These are phyloP conservation scores for Anadara kagoshimensis DNA, from an alignment of 1,140 invertebrate species.

Conservation along the genomic window DNA sequence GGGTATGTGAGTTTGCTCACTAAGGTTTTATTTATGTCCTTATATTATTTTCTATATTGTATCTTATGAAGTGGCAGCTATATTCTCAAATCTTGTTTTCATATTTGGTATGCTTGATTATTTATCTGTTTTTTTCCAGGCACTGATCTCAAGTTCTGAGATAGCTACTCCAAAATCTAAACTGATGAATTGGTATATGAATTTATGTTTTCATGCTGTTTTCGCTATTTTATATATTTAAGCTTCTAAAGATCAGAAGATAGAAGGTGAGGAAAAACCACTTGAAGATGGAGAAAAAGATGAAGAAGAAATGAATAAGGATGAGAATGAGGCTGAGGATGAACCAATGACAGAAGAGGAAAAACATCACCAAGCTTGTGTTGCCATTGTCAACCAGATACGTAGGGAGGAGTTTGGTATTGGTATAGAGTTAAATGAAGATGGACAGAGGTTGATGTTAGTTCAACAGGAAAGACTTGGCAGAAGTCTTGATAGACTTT, in stretches of 20 bases:
- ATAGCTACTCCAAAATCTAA: no score
- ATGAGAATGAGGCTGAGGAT: constrained; percentile 21
- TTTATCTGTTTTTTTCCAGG: no score
- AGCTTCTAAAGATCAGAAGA: constrained; percentile 2
- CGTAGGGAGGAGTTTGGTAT: constrained; percentile 67
- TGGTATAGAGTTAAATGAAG: constrained; percentile 65
- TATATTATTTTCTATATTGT: no score
- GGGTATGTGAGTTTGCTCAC: no score
- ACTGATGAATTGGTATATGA: no score
- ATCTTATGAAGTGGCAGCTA: no score
- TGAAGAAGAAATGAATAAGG: constrained; percentile 5
- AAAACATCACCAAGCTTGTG: constrained; percentile 41
- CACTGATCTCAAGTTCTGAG: no score
- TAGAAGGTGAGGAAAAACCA: neutral
- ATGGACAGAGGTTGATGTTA: constrained; percentile 64
- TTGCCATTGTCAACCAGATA: constrained; percentile 56
- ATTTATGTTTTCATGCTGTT: no score
- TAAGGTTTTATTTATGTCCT: no score
- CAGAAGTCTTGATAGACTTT: constrained; percentile 69
- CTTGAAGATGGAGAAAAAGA: constrained; percentile 1
- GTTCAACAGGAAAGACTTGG: constrained; percentile 67
- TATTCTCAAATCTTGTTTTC: no score
- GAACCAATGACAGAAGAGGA: constrained; percentile 31
- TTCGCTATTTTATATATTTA: neutral
- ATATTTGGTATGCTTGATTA: no score